Base-by-base conservation (phyloP, 2,113 vertebrate genomes). In the Melanerpes aurifrons region DNA sequence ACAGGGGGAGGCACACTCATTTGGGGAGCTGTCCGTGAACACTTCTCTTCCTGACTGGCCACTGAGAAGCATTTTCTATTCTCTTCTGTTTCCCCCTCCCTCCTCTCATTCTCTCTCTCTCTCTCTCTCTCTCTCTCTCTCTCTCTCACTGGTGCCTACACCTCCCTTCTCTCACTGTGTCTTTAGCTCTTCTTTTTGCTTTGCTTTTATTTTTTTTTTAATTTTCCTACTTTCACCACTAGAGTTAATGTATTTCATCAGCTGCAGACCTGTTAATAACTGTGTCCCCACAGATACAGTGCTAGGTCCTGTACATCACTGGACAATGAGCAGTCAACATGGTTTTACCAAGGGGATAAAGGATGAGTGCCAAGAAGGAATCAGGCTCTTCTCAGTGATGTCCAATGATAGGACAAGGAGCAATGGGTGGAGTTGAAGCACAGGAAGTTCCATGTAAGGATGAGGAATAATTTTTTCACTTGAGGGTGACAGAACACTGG, bases 11-110 rank as follows among this genome's bases (percentile, higher is more conserved):
- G 15, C 8, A 68, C 5, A n/a, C 7, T 45, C 4, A 56, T 47
- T 8, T 18, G 15, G 26, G 5, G 4, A 80, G 19, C 9, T 5
- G 9, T 0, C 9, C 5, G 7, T 0, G 1, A 16, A 45, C 4
- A 6, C 8, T 59, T 62, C 10, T 53, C 15, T 69, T 64, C 16
- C 20, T 32, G 21, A 7, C 1, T 89, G 74, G 29, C 26, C 78
- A 74, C 32, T 40, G 26, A 8, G 29, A 69, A 86, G 21, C 0
- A 1, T 77, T 59, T 88, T 61, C 35, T 4, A 8, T 91, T 75
- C 3, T 69, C 17, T 75, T 69, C 17, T 75, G 10, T n/a, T 15
- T 57, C 2, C 18, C 18, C 35, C 29, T 53, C 28, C 40, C 12
- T 24, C 11, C 13, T 22, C 1, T 10, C 13, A 6, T 2, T 16